Evolutionary conservation across 2,797 vertebrate species (phyloP), one percentile per base, ranked within the genome.

Genomic region (Gambelia wislizenii): DNA sequence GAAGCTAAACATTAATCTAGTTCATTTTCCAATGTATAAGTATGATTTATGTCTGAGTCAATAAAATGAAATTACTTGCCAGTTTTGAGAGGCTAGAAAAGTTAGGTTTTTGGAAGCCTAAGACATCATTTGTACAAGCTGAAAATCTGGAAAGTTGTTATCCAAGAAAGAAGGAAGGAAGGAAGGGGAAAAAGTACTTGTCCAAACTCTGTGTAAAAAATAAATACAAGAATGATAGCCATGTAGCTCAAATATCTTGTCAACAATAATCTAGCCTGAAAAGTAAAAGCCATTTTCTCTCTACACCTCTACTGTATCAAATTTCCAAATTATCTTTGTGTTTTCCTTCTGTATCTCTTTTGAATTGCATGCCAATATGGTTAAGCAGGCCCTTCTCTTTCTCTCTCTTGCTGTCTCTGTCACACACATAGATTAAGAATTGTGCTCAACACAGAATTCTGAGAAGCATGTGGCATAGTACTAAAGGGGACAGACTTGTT

Each of bases 341-440:
- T 87, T 85, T 76, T 16, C 78, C 91, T 84, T 44, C 83, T 56
- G 90, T 64, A 22, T 74, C 91, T 93, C 84, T 52, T 61, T 82
- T 18, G 64, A 79, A 79, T 27, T 22, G 0, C 52, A 72, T 87
- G 22, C 86, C 86, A 80, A 90, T 91, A 79, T 4, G 89, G 67
- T n/a, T 89, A 91, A 88, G 85, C 33, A 30, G 12, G 4, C 12
- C 6, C 39, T 20, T 39, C 14, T 59, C 18, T 64, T 2, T 64
- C 8, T 67, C 18, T 39, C 13, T 59, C 33, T 61, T 2, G 42
- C 8, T 64, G 25, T 30, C 61, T 64, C 25, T 64, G 25, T 27
- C 61, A 42, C 1, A 30, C 39, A 33, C 27, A 82, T 16, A 42
- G 0, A 33, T 33, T 39, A 54, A 52, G 18, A 36, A 14, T 70